phyloP scores from a whole-genome alignment of 2,113 vertebrate species.

The Oncorhynchus mykiss region DNA sequence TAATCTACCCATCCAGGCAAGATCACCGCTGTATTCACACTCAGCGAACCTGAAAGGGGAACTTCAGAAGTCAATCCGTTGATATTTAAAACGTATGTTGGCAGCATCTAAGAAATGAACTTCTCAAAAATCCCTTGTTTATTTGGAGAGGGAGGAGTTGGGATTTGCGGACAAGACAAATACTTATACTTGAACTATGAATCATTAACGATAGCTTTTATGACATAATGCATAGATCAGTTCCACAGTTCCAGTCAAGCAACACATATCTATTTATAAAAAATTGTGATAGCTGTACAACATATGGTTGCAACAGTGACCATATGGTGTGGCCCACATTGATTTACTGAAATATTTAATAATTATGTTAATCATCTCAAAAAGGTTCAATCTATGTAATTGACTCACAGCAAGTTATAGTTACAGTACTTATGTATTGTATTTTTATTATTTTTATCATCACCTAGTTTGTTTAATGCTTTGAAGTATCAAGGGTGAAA shows the following conservation, averaged over 20 bases:
- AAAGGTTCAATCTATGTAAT: neutral
- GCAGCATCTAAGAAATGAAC: constrained; percentile 57
- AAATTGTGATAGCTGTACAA: too few relatives aligned
- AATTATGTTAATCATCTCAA: neutral
- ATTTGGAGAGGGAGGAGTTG: constrained; percentile 44
- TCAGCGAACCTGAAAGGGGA: constrained; percentile 71
- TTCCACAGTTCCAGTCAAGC: too few relatives aligned
- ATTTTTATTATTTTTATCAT: too few relatives aligned
- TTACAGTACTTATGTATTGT: too few relatives aligned
- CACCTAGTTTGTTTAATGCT: neutral
- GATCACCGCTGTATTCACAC: constrained; percentile 26
- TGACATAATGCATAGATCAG: too few relatives aligned
- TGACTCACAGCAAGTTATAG: neutral
- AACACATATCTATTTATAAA: too few relatives aligned
- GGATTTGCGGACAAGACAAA: constrained; percentile 17
- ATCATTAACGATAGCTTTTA: too few relatives aligned
- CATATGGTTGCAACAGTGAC: too few relatives aligned
- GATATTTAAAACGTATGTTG: constrained; percentile 77
- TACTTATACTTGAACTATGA: neutral
- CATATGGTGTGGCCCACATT: neutral
- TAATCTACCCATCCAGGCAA: constrained; percentile 33
- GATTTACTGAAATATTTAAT: too few relatives aligned
- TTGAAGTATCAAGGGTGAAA: neutral
- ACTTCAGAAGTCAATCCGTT: constrained; percentile 73
- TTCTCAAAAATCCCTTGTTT: constrained; percentile 67